These are phyloP conservation scores for Bugula neritina DNA, from an alignment of 2,888 invertebrate species.

Conservation along the genomic window DNA sequence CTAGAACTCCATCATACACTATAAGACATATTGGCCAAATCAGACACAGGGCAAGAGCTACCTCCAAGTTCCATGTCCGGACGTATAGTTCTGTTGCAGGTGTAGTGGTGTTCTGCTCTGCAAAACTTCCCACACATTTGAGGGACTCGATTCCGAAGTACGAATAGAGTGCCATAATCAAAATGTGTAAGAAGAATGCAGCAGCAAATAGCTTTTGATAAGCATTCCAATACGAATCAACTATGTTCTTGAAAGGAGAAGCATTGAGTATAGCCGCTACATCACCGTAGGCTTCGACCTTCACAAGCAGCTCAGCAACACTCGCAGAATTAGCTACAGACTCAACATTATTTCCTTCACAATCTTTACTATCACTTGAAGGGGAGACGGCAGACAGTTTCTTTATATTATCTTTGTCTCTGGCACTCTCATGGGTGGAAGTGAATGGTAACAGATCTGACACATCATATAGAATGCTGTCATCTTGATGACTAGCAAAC, in stretches of 20 bases:
- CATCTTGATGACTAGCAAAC: conserved; percentile 33
- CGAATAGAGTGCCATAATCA: conserved; percentile 7
- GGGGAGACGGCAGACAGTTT: not conserved
- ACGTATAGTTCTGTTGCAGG: not conserved
- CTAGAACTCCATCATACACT: not conserved
- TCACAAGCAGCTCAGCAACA: conserved; percentile 20
- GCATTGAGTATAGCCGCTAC: conserved; percentile 15
- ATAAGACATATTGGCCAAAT: not conserved
- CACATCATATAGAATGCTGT: conserved; percentile 38
- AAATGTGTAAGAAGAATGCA: not conserved
- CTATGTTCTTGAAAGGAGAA: conserved; percentile 11
- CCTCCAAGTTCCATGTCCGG: not conserved
- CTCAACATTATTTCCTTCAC: not conserved
- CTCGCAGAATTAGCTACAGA: not conserved
- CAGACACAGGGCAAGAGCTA: not conserved
- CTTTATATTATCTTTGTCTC: not conserved
- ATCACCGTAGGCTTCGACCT: not conserved
- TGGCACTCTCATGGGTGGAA: not conserved
- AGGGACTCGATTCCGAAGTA: conserved; percentile 15
- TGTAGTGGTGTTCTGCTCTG: not conserved
- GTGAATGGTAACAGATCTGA: conserved; percentile 35
- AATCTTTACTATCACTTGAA: not conserved
- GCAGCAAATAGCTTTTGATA: conserved; percentile 25
- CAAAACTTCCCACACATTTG: not conserved
- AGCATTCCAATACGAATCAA: conserved; percentile 20